These are phyloP conservation scores for Andrena cerasifolii DNA, from an alignment of 1,140 invertebrate genomes.

Conservation along the genomic window DNA sequence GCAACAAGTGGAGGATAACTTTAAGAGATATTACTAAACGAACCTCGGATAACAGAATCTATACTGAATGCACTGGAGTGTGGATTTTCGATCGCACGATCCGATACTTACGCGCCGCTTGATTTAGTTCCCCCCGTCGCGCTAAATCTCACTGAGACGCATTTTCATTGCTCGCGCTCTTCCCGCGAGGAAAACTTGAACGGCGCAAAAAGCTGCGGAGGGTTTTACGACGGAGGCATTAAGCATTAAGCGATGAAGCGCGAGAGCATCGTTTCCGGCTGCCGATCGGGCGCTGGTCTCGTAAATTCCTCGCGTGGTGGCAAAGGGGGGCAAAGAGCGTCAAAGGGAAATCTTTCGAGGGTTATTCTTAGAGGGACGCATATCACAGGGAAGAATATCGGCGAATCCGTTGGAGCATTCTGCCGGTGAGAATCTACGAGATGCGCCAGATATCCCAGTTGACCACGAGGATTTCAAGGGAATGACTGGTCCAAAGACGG, in stretches of 20 bases:
- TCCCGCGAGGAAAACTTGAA: neutral
- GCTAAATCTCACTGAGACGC: neutral
- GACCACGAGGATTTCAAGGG: slow-evolving; percentile 53
- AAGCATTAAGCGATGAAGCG: slow-evolving; percentile 25
- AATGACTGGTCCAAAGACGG: slow-evolving; percentile 43
- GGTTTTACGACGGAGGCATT: slow-evolving; percentile 10
- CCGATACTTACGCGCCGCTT: neutral
- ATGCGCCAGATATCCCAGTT: slow-evolving; percentile 56
- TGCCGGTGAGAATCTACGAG: slow-evolving; percentile 34
- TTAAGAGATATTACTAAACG: no score
- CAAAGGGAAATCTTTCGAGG: slow-evolving; percentile 25
- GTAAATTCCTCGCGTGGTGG: neutral
- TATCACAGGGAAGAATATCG: slow-evolving; percentile 15
- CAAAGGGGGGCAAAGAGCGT: neutral
- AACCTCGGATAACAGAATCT: no score
- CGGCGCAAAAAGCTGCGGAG: neutral
- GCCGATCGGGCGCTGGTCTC: neutral
- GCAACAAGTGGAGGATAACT: no score
- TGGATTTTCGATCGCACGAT: no score
- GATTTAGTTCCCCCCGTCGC: neutral
- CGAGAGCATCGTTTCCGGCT: slow-evolving; percentile 10
- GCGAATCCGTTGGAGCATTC: slow-evolving; percentile 23
- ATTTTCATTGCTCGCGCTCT: neutral
- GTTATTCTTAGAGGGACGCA: slow-evolving; percentile 22
- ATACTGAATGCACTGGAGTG: no score